Percentiles rank a stretch among this genome's conserved stretches.
Conservation (phyloP, 2,797 vertebrate species). For the Ctenopoma kingsleyae region DNA sequence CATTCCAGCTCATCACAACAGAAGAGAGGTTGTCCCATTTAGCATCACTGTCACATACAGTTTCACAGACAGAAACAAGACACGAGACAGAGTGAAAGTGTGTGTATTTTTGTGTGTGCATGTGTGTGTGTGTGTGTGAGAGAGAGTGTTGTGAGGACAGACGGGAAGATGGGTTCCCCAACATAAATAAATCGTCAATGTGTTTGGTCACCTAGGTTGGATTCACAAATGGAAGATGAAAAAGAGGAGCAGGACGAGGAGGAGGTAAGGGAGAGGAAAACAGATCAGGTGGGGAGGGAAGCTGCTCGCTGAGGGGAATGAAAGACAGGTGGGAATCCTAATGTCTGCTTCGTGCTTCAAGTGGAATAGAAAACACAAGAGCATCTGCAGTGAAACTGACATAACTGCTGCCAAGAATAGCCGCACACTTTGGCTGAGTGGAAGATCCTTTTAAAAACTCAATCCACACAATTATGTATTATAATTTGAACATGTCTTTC, state of each 20-base stretch:
- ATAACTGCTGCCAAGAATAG: constrained; percentile 52
- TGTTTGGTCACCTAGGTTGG: constrained; percentile 46
- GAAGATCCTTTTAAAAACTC: neutral
- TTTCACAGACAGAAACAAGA: constrained; percentile 65
- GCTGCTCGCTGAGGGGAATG: constrained; percentile 42
- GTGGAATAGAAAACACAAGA: constrained; percentile 38
- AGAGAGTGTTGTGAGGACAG: constrained; percentile 23
- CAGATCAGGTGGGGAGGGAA: constrained; percentile 37
- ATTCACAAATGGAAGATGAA: constrained; percentile 60
- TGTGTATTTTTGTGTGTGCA: constrained; percentile 12
- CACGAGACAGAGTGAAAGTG: constrained; percentile 37
- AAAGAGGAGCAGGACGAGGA: constrained; percentile 26
- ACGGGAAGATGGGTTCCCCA: constrained; percentile 50
- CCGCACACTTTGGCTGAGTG: neutral
- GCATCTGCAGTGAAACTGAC: constrained; percentile 38
- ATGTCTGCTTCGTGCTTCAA: constrained; percentile 36
- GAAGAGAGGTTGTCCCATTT: constrained; percentile 62
- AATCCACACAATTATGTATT: neutral
- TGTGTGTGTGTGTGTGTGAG: neutral
- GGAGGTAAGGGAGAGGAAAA: constrained; percentile 39
- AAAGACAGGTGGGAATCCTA: constrained; percentile 64
- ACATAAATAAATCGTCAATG: constrained; percentile 77
- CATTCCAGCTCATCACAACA: constrained; percentile 60
- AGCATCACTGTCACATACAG: constrained; percentile 72
- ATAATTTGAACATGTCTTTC: no score